Evolutionary conservation across 2,113 vertebrate genomes (phyloP), one percentile per base, ranked within the genome.

Genomic region (Xiphias gladius): DNA sequence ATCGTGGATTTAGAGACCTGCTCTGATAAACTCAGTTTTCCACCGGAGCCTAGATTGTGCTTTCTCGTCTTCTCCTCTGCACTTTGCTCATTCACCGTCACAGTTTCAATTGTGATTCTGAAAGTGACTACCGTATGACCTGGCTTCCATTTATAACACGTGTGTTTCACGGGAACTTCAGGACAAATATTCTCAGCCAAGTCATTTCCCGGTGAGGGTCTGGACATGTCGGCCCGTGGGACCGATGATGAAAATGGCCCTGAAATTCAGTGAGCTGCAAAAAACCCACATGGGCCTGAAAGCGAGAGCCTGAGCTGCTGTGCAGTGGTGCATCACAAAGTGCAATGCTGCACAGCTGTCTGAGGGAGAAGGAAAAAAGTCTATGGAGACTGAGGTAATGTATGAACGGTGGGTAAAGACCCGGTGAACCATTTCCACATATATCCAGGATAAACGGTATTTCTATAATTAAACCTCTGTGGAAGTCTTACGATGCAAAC

Each of bases 191-290:
- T 12, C n/a, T 24, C 7, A 58, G 39, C 0, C 17, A 20, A 6
- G 30, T 66, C 0, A 7, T 55, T 54, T 55, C 16, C 55, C 26
- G n/a, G 19, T 35, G 16, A 6, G n/a, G 61, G 46, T 46, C 57
- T 19, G 28, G 50, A 67, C 37, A 7, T 50, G 54, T 48, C 46
- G 9, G 50, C 46, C 72, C 17, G 30, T 68, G 7, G 10, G 50
- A 78, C 66, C 14, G n/a, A 35, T 28, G 59, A 81, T 79, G 62
- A 58, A 85, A 79, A 70, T 59, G 37, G 41, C 69, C 79, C 79
- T 35, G 19, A 76, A 82, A 78, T 20, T 68, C 81, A 86, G 65
- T 86, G 83, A 70, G 26, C 68, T 69, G 65, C 28, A 68, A 52
- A 74, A 64, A 62, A 52, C 32, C 57, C 67, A 82, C 66, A 73